These are phyloP conservation scores for Bombus affinis DNA, from an alignment of 1,140 invertebrate genomes.

Conservation along the genomic window DNA sequence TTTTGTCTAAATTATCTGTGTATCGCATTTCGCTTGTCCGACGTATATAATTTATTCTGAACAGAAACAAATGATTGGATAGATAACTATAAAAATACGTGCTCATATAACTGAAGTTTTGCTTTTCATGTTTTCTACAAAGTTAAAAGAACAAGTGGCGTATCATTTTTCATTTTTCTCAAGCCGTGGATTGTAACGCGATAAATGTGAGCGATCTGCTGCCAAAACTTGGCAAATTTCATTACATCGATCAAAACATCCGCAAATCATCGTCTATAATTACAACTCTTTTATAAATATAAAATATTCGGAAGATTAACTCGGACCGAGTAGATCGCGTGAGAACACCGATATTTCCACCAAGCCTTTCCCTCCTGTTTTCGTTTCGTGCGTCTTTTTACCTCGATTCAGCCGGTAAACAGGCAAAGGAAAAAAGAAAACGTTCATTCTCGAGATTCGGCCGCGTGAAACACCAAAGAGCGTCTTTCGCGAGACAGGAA, in stretches of 20 bases:
- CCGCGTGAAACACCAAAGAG: constrained; percentile 28
- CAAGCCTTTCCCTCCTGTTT: background rate
- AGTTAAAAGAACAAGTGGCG: no score
- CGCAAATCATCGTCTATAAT: constrained; percentile 21
- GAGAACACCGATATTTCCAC: constrained; percentile 13
- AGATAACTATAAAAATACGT: no score
- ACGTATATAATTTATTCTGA: background rate
- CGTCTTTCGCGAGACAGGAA: constrained; percentile 40
- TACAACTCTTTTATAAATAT: background rate
- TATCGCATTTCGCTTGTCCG: background rate
- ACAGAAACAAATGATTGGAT: background rate
- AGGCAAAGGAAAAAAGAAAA: background rate
- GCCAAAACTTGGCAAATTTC: background rate
- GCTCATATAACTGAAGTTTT: no score
- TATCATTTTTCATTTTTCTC: no score
- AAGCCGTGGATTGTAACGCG: background rate
- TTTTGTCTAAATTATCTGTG: no score
- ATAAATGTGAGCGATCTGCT: background rate
- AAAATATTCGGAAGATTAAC: constrained; percentile 26
- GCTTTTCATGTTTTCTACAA: no score
- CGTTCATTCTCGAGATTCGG: constrained; percentile 8
- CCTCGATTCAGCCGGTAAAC: background rate
- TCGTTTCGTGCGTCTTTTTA: background rate
- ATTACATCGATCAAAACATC: background rate
- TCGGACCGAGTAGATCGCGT: background rate